A percentile compares a stretch with the other conserved stretches of the same genome.
These are phyloP conservation scores for Podarcis raffonei DNA, from an alignment of 2,113 vertebrate species.

Conservation along the genomic window DNA sequence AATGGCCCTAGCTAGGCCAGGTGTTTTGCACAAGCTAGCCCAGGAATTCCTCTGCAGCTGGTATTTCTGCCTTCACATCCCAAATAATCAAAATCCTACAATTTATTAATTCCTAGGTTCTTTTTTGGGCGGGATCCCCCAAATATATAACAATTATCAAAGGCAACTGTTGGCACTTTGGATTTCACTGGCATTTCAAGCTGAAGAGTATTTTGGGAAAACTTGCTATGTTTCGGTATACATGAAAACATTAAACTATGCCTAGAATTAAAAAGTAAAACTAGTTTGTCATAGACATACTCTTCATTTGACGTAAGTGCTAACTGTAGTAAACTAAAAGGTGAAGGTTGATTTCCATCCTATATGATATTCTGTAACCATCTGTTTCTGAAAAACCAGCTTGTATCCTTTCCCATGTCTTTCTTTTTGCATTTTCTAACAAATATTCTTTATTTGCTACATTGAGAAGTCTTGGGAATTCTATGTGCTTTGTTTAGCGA, in stretches of 20 bases:
- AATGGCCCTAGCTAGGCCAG: too few relatives aligned
- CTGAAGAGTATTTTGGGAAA: conserved; percentile 15
- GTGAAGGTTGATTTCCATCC: conserved; percentile 3
- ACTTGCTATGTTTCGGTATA: not conserved
- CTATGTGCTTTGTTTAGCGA: too few relatives aligned
- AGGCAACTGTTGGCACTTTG: not conserved
- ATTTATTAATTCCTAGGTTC: too few relatives aligned
- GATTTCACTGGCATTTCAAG: not conserved
- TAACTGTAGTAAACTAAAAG: not conserved
- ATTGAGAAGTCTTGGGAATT: too few relatives aligned
- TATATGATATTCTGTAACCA: not conserved
- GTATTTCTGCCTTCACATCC: too few relatives aligned
- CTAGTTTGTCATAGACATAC: not conserved
- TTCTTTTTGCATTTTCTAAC: not conserved
- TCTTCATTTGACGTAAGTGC: not conserved
- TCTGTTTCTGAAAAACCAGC: not conserved
- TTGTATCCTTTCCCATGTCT: not conserved
- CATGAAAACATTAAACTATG: not conserved
- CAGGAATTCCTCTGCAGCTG: too few relatives aligned
- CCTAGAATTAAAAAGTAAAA: not conserved
- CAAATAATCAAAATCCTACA: too few relatives aligned
- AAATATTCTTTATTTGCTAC: not conserved
- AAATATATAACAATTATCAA: not conserved
- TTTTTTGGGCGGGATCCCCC: too few relatives aligned
- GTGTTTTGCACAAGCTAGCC: too few relatives aligned